Evolutionary conservation across 2,888 invertebrate species (phyloP), one percentile per base, ranked within the genome.

Genomic region (Gortyna flavago): DNA sequence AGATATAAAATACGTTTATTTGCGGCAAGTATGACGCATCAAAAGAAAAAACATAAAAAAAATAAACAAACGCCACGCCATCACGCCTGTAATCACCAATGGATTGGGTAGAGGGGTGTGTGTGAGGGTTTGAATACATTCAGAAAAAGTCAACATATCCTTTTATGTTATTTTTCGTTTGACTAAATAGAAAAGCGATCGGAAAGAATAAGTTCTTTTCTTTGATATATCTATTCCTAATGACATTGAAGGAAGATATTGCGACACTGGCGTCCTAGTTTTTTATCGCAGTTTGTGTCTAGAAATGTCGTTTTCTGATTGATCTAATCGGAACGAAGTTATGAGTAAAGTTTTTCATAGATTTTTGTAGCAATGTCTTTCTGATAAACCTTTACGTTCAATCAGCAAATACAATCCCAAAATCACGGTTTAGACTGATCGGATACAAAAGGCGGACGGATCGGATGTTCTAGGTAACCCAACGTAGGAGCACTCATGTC

Each of bases 221-320:
- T 69, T 70, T 54, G 51, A 16, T 78, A 54, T 70, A 83, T 80
- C 51, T 61, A 77, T 66, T 65, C 59, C 51, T 80, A 83, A 80
- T 67, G 69, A 25, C 44, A 62, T 70, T 25, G n/a, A 25, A 6
- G 13, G 25, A 32, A 51, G 83, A 83, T 44, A 59, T 32, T 70
- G 78, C 44, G 54, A 59, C 41, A 16, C 16, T 21, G 68, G 32
- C 32, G 84, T 38, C 35, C 66, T 66, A 61, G 9, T 54, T 65
- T 70, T 59, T 77, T 77, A 66, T 70, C 59, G 13, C 9, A n/a
- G n/a, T 68, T 79, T 73, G 51, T 72, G 32, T n/a, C 59, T 51
- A 32, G 35, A 44, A 65, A 66, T 65, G 41, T 59, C 62, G 54
- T 75, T 75, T 75, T 16, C n/a, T 32, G 61, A 82, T 67, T 32